Evolutionary conservation across 2,113 vertebrate species (phyloP), one percentile per base, ranked within the genome.

Genomic region (Syngnathus scovelli): DNA sequence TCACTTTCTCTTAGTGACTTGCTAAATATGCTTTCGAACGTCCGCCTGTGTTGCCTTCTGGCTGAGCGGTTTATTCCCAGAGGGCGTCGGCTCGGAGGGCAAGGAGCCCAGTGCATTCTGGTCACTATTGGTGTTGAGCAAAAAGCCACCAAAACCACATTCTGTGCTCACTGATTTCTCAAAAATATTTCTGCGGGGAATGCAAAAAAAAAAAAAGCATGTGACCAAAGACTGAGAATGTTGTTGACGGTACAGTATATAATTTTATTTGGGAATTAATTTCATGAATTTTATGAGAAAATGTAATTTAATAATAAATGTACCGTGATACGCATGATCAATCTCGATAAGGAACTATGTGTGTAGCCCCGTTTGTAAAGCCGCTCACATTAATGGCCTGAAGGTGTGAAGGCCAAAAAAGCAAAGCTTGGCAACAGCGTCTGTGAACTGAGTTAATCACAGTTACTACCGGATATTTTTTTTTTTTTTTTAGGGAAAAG

Each of bases 31-130:
- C 27, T 62, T 62, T 13, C 1, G 27, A 44, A 44, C 11, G 60
- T 41, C 21, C 11, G 38, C 43, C 19, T 13, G 10, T 44, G 21
- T 44, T 23, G 39, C 39, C n/a, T 23, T 38, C 38, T 16, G 4
- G 11, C 39, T 8, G n/a, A 43, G n/a, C 12, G 9, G n/a, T 62
- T 8, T 27, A 21, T 23, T 23, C 61, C 23, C 19, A 23, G 13
- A 44, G 61, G 61, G 61, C 61, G 61, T 62, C 9, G 61, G 61
- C 61, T 62, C 18, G 21, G n/a, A 44, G 61, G 39, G 39, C 37
- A 41, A 41, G 60, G 5, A 41, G 19, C 37, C 60, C 38, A 61
- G 60, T 7, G 10, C 60, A 43, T 15, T 61, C 55, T 58, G 55
- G 21, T 58, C 55, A 13, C 27, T 33, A 18, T 36, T 58, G 55